These are phyloP conservation scores for Gobius niger DNA, from an alignment of 2,113 vertebrate species.

Conservation along the genomic window DNA sequence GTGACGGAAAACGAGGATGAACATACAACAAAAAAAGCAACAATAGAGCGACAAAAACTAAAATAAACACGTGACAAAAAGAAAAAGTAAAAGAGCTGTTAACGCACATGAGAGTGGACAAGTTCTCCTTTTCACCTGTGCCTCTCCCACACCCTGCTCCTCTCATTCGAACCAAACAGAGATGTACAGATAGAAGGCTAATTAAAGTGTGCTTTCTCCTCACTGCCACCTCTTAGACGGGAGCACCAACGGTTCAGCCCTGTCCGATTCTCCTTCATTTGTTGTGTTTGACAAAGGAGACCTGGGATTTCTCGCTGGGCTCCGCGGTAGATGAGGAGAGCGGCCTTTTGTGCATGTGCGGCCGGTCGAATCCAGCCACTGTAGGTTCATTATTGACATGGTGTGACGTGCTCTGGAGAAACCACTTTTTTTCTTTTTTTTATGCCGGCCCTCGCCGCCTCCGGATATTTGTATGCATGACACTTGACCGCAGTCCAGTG, in stretches of 20 bases:
- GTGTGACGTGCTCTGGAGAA: conserved; percentile 15
- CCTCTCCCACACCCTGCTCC: conserved; percentile 1
- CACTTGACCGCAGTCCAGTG: not conserved
- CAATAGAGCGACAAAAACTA: too few species aligned
- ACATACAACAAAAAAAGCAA: too few species aligned
- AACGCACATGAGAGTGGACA: not conserved
- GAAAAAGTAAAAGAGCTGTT: not conserved
- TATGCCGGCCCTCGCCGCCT: not conserved
- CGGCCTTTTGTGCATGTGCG: conserved; percentile 19
- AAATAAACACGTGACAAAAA: too few species aligned
- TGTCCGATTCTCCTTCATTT: conserved; percentile 47
- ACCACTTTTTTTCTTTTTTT: not conserved
- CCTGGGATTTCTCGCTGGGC: conserved; percentile 37
- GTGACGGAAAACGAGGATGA: too few species aligned
- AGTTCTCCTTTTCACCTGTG: not conserved
- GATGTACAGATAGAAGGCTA: conserved; percentile 53
- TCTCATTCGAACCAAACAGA: conserved; percentile 31
- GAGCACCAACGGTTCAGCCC: conserved; percentile 33
- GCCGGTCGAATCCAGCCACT: conserved; percentile 37
- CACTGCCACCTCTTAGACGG: conserved; percentile 39
- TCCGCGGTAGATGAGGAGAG: conserved; percentile 2
- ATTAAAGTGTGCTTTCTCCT: conserved; percentile 56
- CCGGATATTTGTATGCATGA: conserved; percentile 1
- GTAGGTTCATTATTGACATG: conserved; percentile 25
- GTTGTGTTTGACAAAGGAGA: conserved; percentile 45